Percentiles rank a stretch among this genome's conserved stretches.
Conservation (phyloP, 2,113 vertebrate genomes). For the Cinclus cinclus region DNA sequence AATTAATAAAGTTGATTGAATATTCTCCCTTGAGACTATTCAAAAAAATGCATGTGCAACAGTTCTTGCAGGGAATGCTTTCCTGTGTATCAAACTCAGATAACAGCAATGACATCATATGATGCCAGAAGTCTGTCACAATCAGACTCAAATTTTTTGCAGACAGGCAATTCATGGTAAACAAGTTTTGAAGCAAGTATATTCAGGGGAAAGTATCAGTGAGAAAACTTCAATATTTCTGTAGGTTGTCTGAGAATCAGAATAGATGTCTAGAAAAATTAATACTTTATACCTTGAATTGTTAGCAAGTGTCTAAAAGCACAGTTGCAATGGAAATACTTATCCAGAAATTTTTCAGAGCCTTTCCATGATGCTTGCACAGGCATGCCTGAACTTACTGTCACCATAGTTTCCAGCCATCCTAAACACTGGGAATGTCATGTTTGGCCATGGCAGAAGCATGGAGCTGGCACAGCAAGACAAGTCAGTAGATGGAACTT, state of each 20-base stretch:
- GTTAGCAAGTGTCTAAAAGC: background rate
- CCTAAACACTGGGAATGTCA: background rate
- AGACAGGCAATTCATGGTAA: background rate
- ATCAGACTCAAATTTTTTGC: background rate
- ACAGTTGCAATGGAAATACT: background rate
- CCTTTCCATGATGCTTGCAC: background rate
- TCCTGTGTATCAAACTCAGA: background rate
- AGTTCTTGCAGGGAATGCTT: background rate
- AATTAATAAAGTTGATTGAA: background rate
- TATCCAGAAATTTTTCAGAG: background rate
- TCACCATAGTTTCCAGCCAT: background rate
- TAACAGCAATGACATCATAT: background rate
- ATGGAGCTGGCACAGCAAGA: background rate
- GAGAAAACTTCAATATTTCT: background rate
- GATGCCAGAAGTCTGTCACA: background rate
- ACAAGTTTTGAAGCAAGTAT: background rate
- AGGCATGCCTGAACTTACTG: background rate
- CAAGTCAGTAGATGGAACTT: background rate
- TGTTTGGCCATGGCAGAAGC: background rate
- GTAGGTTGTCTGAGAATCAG: background rate
- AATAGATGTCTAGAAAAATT: background rate
- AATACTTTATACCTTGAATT: background rate
- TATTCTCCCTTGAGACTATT: background rate
- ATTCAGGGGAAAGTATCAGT: background rate
- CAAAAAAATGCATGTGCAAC: background rate